A percentile compares a stretch with the other conserved stretches of the same genome.
Conservation (phyloP, 2,888 invertebrate genomes). For the Dicyrtoma fusca region DNA sequence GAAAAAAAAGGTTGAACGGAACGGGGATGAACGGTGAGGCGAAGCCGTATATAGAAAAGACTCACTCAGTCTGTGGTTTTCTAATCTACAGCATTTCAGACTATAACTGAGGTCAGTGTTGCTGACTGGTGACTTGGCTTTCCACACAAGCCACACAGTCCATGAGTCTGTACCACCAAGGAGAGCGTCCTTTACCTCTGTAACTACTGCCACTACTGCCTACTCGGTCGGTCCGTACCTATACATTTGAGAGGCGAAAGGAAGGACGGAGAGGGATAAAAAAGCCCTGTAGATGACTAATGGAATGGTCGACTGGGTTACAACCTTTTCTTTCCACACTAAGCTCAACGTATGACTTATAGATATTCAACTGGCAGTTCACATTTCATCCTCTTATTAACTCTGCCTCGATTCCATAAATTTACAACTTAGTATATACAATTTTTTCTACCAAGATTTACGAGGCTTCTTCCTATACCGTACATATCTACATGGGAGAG, state of each 20-base stretch:
- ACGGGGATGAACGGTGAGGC: not conserved
- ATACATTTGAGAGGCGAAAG: not conserved
- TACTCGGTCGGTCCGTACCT: too few relatives aligned
- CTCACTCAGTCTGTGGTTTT: conserved; percentile 29
- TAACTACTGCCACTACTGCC: too few relatives aligned
- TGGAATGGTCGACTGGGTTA: not conserved
- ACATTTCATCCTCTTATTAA: conserved; percentile 20
- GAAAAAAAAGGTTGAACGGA: not conserved
- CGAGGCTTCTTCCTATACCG: not conserved
- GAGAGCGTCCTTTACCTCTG: too few relatives aligned
- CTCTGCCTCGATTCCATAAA: not conserved
- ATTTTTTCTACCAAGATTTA: not conserved
- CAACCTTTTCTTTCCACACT: conserved; percentile 21
- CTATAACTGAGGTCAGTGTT: conserved; percentile 28
- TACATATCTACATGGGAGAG: not conserved
- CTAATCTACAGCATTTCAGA: conserved; percentile 21
- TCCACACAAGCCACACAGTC: too few relatives aligned
- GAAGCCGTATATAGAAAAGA: conserved; percentile 3
- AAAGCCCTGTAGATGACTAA: conserved; percentile 3
- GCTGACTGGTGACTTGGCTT: not conserved
- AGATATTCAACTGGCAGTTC: conserved; percentile 21
- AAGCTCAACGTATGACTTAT: not conserved
- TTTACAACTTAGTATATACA: not conserved
- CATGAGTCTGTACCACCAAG: too few relatives aligned
- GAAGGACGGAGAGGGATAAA: not conserved